phyloP scores from a whole-genome alignment of 2,797 vertebrate species.

The Rhinophrynus dorsalis region DNA sequence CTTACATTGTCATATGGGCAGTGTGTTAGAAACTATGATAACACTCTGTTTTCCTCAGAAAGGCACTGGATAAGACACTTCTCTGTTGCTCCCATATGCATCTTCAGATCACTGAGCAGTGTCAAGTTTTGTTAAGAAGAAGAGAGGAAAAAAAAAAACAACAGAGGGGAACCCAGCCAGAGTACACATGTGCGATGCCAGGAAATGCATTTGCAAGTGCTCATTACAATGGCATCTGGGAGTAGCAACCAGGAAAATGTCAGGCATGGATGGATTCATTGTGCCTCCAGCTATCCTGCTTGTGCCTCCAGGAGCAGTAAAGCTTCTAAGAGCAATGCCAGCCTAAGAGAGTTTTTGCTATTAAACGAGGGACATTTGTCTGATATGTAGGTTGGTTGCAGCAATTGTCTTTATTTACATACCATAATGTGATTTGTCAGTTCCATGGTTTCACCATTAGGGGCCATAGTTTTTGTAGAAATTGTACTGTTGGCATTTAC shows the following conservation, averaged over 20 bases:
- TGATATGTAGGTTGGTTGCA: neutral
- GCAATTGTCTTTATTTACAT: neutral
- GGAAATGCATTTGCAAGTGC: slow-evolving; percentile 38
- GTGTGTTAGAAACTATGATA: too few relatives aligned
- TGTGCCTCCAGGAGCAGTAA: slow-evolving; percentile 18
- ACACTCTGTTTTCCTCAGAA: slow-evolving; percentile 11
- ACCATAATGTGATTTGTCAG: neutral
- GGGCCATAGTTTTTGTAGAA: neutral
- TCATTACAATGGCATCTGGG: slow-evolving; percentile 35
- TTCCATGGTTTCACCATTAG: neutral
- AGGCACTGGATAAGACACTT: slow-evolving; percentile 1
- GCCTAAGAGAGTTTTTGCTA: slow-evolving; percentile 10
- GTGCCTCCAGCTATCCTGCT: slow-evolving; percentile 32
- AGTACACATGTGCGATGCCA: slow-evolving; percentile 24
- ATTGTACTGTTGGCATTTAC: neutral
- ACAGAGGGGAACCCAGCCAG: slow-evolving; percentile 28
- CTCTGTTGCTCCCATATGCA: neutral
- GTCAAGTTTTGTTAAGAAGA: slow-evolving; percentile 34
- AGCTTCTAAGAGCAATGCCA: slow-evolving; percentile 8
- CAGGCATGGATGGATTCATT: slow-evolving; percentile 41
- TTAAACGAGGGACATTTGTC: slow-evolving; percentile 1
- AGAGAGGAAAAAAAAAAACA: too few relatives aligned
- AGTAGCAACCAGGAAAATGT: slow-evolving; percentile 25
- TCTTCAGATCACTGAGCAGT: slow-evolving; percentile 3
- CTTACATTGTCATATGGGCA: too few relatives aligned